phyloP scores from a whole-genome alignment of 2,113 vertebrate genomes.

The Aleadryas rufinucha region DNA sequence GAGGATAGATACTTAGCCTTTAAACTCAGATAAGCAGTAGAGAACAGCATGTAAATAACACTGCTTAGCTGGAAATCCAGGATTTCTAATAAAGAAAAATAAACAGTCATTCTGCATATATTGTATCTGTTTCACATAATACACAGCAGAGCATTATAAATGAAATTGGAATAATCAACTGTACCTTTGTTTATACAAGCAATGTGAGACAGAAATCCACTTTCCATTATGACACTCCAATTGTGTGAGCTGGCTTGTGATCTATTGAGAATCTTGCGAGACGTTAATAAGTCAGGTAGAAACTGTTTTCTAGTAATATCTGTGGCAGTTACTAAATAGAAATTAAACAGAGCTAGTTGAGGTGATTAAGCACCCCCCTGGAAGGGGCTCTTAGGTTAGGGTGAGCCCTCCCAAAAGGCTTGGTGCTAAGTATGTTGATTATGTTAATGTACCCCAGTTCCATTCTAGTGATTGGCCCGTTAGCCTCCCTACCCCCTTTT shows the following conservation, averaged over 20 bases:
- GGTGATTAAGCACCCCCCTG: no score
- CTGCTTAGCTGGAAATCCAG: background rate
- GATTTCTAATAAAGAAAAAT: background rate
- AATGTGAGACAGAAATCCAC: background rate
- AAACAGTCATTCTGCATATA: background rate
- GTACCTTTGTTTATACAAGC: background rate
- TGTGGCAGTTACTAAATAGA: background rate
- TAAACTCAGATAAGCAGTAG: background rate
- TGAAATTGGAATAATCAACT: background rate
- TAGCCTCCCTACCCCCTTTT: no score
- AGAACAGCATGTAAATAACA: background rate
- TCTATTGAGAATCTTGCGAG: background rate
- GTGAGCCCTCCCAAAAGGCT: no score
- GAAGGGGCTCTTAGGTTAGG: no score
- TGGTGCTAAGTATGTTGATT: no score
- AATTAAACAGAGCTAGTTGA: conserved; percentile 33
- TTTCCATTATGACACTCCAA: background rate
- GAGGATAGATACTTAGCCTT: background rate
- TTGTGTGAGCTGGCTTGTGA: background rate
- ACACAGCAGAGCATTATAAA: background rate
- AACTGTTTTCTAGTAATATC: background rate
- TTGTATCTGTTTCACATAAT: background rate
- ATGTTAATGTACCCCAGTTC: no score
- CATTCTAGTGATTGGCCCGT: no score
- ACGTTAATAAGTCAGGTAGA: background rate